Percentiles rank a stretch among this genome's conserved stretches.
These are phyloP conservation scores for Aleiodes testaceus DNA, from an alignment of 2,888 invertebrate genomes.

Conservation along the genomic window DNA sequence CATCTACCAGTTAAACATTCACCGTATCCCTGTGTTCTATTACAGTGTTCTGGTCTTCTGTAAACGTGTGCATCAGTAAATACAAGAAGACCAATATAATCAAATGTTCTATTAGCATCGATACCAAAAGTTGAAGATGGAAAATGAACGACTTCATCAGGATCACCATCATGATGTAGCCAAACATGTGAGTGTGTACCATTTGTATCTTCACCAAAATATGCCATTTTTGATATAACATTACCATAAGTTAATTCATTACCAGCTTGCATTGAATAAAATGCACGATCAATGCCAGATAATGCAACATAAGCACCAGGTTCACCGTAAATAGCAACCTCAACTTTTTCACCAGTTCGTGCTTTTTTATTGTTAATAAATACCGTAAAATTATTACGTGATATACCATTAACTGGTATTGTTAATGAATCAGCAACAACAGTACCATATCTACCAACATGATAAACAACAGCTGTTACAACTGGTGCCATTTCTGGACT, in stretches of 20 bases:
- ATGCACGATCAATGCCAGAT: conserved; percentile 90
- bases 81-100: conserved; percentile 90
- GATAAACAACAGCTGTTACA: conserved; percentile 92
- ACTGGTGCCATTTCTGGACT: conserved; percentile 95
- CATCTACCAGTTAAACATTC: conserved; percentile 90
- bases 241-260: conserved; percentile 92
- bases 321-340: conserved; percentile 94
- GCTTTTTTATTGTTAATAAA: conserved; percentile 94
- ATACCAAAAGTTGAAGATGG: conserved; percentile 93
- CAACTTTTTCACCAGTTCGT: conserved; percentile 92
- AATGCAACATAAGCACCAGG: conserved; percentile 96
- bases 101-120: conserved; percentile 95
- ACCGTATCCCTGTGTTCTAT: conserved; percentile 81
- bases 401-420: conserved; percentile 97
- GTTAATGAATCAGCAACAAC: conserved; percentile 94
- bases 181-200: conserved; percentile 89
- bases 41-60: conserved; percentile 81
- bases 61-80: conserved; percentile 91
- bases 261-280: conserved; percentile 94
- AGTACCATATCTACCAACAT: conserved; percentile 86
- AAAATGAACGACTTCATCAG: conserved; percentile 89
- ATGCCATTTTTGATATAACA: conserved; percentile 89
- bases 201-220: conserved; percentile 89
- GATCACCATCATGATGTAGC: conserved; percentile 89
- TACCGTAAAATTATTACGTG: conserved; percentile 91